Evolutionary conservation across 1,140 invertebrate species (phyloP).

Genomic region (Sarcophaga bullata): DNA sequence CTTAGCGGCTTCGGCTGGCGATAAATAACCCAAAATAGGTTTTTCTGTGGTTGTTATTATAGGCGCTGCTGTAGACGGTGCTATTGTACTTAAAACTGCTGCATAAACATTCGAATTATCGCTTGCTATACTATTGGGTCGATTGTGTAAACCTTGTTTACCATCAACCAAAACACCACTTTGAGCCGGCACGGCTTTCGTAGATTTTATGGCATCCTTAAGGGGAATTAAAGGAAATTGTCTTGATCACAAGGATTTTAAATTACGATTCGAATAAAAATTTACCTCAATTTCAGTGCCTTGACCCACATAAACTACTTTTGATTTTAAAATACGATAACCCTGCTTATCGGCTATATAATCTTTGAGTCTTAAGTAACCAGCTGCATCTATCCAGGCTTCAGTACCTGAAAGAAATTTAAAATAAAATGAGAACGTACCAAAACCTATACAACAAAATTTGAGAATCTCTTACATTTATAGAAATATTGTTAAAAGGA

Average conservation of each 20-base stretch:
- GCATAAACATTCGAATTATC: conserved; percentile 15
- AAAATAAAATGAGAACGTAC: no score
- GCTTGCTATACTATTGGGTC: conserved; percentile 1
- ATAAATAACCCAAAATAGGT: conserved; percentile 57
- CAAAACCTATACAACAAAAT: no score
- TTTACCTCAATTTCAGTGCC: conserved; percentile 71
- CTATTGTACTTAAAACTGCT: not conserved
- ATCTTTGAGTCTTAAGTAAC: conserved; percentile 82
- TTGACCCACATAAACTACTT: conserved; percentile 80
- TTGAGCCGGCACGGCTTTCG: conserved; percentile 76
- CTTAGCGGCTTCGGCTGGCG: conserved; percentile 64
- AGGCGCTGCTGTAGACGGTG: conserved; percentile 49
- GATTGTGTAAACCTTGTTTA: conserved; percentile 52
- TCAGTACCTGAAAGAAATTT: conserved; percentile 69
- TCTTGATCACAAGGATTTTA: not conserved
- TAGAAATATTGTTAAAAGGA: no score
- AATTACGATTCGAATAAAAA: not conserved
- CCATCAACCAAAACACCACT: conserved; percentile 72
- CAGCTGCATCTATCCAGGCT: conserved; percentile 86
- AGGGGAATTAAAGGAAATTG: conserved; percentile 44
- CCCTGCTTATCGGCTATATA: conserved; percentile 86
- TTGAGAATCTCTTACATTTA: no score
- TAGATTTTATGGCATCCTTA: conserved; percentile 74
- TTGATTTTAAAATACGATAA: conserved; percentile 82
- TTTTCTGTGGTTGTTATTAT: conserved; percentile 50